Evolutionary conservation across 2,113 vertebrate species (phyloP).

Genomic region (Cichladusa arquata): DNA sequence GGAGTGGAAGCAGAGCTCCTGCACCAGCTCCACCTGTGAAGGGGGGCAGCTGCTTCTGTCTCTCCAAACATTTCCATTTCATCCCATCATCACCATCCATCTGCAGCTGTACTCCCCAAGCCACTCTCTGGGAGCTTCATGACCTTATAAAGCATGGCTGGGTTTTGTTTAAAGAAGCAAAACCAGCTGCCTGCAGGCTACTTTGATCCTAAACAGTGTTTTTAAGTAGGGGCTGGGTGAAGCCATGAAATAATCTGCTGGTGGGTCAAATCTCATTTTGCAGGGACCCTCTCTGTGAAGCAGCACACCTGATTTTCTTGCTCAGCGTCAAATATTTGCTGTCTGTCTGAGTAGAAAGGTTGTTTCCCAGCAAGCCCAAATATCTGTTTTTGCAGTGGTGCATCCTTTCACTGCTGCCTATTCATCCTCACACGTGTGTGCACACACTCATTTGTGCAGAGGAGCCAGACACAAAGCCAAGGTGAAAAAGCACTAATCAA

Average conservation of each 20-base stretch:
- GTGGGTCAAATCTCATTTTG: neutral
- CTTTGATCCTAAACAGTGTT: neutral
- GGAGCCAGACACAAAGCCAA: neutral
- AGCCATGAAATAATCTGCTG: neutral
- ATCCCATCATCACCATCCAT: neutral
- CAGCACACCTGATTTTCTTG: slow-evolving; percentile 42
- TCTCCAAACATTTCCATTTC: neutral
- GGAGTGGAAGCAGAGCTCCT: neutral
- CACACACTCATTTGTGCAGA: neutral
- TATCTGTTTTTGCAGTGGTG: neutral
- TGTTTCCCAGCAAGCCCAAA: slow-evolving; percentile 9
- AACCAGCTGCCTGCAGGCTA: neutral
- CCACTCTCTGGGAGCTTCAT: neutral
- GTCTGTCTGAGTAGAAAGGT: slow-evolving; percentile 67
- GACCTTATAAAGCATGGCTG: slow-evolving; percentile 16
- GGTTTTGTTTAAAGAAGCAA: slow-evolving; percentile 24
- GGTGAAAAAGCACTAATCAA: neutral
- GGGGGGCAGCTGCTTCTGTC: neutral
- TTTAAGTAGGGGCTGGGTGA: neutral
- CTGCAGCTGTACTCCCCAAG: neutral
- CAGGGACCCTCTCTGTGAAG: neutral
- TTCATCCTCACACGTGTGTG: neutral
- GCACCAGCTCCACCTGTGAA: neutral
- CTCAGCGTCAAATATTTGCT: slow-evolving; percentile 72
- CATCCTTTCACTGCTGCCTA: neutral